Evolutionary conservation across 2,113 vertebrate genomes (phyloP).

Genomic region (Merops nubicus): DNA sequence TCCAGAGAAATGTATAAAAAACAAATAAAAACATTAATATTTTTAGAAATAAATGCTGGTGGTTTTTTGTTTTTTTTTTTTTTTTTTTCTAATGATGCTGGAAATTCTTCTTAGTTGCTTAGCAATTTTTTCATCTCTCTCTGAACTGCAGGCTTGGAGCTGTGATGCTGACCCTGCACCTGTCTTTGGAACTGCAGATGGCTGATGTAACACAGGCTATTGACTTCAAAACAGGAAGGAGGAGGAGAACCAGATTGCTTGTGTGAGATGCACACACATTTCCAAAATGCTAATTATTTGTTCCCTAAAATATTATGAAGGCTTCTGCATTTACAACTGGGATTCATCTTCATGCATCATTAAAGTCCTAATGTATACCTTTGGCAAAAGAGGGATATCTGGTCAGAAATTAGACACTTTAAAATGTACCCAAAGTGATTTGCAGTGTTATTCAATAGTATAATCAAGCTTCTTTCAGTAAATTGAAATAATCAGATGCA

Average conservation of each 20-base stretch:
- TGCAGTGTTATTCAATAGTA: not conserved
- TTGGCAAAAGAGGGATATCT: conserved; percentile 7
- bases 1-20: not conserved
- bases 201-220: conserved; percentile 68
- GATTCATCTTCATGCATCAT: conserved; percentile 56
- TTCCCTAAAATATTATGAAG: conserved; percentile 66
- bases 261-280: conserved; percentile 56
- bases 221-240: conserved; percentile 79
- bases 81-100: not conserved
- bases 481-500: not conserved
- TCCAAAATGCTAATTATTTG: conserved; percentile 77
- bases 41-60: not conserved
- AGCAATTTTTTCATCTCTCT: conserved; percentile 56
- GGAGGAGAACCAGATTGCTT: conserved; percentile 75
- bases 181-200: conserved; percentile 76
- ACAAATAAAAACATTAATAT: not conserved
- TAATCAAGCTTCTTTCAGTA: not conserved
- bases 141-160: conserved; percentile 56
- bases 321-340: conserved; percentile 53
- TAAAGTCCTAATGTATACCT: conserved; percentile 59
- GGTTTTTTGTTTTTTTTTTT: too few relatives aligned
- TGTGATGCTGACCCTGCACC: conserved; percentile 73
- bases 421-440: not conserved
- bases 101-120: conserved; percentile 55
- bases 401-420: conserved; percentile 27